These are phyloP conservation scores for Malacosoma neustria DNA, from an alignment of 2,888 invertebrate genomes.

Conservation along the genomic window DNA sequence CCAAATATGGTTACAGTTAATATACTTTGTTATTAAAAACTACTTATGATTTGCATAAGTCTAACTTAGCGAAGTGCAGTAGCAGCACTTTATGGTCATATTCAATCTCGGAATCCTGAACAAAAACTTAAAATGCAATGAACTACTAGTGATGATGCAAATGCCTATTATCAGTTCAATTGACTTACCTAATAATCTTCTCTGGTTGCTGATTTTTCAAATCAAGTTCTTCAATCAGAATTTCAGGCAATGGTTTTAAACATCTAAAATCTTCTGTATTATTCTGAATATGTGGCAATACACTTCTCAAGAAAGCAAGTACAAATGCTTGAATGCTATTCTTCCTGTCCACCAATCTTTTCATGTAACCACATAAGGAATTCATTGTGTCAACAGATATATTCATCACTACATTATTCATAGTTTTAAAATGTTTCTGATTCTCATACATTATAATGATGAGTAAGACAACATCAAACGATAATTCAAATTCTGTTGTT, in stretches of 20 bases:
- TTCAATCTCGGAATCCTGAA: too few species aligned
- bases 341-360: slow-evolving; percentile 68
- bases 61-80: too few species aligned
- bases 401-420: slow-evolving; percentile 69
- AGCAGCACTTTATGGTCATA: too few species aligned
- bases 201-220: slow-evolving; percentile 72
- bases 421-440: slow-evolving; percentile 64
- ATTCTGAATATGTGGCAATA: slow-evolving; percentile 64
- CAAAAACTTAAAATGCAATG: too few species aligned
- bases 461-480: slow-evolving; percentile 77
- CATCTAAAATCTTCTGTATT: slow-evolving; percentile 56
- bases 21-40: too few species aligned
- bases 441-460: slow-evolving; percentile 82
- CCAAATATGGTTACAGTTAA: too few species aligned
- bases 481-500: slow-evolving; percentile 46
- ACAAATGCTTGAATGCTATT: slow-evolving; percentile 75
- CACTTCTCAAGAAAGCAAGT: slow-evolving; percentile 67
- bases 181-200: slow-evolving; percentile 75
- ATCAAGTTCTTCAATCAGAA: slow-evolving; percentile 75
- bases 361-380: slow-evolving; percentile 53
- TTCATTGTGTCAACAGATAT: slow-evolving; percentile 48
- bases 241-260: slow-evolving; percentile 71
- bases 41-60: too few species aligned
- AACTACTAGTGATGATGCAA: too few species aligned
- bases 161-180: too few species aligned